A percentile compares a stretch with the other conserved stretches of the same genome.
Evolutionary conservation across 2,113 vertebrate species (phyloP).

Genomic region (Oreochromis tanganicae): DNA sequence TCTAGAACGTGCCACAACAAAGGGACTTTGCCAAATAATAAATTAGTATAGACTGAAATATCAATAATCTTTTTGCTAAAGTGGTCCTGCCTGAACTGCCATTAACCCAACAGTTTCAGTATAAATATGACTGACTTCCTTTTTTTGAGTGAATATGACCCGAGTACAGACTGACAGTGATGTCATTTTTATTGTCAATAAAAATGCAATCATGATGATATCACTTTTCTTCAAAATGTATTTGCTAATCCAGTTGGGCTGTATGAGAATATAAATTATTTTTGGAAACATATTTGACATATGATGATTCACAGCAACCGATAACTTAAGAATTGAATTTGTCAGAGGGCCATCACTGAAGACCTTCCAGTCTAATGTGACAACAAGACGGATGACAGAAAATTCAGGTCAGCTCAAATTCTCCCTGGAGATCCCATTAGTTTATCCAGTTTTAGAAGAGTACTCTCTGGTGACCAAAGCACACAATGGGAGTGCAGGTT

Average conservation of each 20-base stretch:
- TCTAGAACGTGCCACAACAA: not conserved
- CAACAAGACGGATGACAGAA: conserved; percentile 18
- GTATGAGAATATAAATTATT: not conserved
- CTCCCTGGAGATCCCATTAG: not conserved
- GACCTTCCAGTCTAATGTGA: not conserved
- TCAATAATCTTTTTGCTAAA: not conserved
- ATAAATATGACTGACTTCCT: not conserved
- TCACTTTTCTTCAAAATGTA: not conserved
- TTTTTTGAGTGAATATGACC: not conserved
- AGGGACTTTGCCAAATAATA: not conserved
- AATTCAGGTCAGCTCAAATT: not conserved
- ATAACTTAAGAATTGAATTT: conserved; percentile 1
- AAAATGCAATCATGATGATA: not conserved
- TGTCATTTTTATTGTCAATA: not conserved
- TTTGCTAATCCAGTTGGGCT: not conserved
- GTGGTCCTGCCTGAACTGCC: not conserved
- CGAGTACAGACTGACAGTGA: not conserved
- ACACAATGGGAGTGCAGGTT: not conserved
- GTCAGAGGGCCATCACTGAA: not conserved
- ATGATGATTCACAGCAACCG: not conserved
- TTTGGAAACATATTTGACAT: not conserved
- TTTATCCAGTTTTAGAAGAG: not conserved
- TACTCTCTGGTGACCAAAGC: not conserved
- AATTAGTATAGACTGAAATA: not conserved
- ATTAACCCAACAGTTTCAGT: not conserved